These are phyloP conservation scores for Physeter macrocephalus DNA, from an alignment of 2,113 vertebrate genomes.

Conservation along the genomic window DNA sequence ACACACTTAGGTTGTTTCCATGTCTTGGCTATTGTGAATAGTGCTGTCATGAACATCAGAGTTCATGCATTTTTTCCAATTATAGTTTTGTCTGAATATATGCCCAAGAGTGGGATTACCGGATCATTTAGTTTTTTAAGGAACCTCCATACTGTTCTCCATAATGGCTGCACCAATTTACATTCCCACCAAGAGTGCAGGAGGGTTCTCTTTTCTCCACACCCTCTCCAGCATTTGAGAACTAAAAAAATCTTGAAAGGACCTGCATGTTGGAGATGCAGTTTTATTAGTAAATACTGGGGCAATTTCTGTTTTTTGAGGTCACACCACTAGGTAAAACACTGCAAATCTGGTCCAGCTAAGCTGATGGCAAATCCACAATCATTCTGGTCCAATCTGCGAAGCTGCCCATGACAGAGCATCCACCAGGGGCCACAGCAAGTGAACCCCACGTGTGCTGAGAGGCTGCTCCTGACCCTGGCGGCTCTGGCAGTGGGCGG, in stretches of 20 bases:
- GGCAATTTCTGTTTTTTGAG: not conserved
- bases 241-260: not conserved
- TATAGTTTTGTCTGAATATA: not conserved
- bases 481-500: not conserved
- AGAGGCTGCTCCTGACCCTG: not conserved
- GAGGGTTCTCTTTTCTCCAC: not conserved
- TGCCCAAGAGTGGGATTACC: not conserved
- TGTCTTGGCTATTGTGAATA: not conserved
- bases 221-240: not conserved
- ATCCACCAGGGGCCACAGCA: accelerated
- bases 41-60: not conserved
- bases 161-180: not conserved
- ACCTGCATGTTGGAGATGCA: not conserved
- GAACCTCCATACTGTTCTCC: not conserved
- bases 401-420: not conserved
- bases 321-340: not conserved
- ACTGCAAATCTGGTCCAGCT: not conserved
- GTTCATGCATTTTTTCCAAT: not conserved
- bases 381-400: too few relatives aligned
- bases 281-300: not conserved
- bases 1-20: not conserved
- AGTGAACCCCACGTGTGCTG: too few relatives aligned
- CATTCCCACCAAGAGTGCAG: not conserved
- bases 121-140: not conserved
- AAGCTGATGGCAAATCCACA: too few relatives aligned